Conservation (phyloP, 1,140 invertebrate species). For the Metaphire vulgaris region DNA sequence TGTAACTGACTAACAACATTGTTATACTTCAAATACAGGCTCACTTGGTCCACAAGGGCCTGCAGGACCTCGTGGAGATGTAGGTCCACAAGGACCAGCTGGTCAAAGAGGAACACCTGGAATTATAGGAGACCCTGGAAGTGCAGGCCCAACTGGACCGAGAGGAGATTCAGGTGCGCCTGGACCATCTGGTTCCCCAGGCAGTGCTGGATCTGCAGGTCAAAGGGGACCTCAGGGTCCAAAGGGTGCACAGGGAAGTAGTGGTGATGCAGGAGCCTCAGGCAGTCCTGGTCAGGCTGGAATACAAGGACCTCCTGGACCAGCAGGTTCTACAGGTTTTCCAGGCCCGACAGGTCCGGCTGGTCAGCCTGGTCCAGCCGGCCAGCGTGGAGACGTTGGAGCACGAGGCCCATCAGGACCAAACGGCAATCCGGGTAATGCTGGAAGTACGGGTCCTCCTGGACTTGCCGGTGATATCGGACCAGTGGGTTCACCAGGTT, state of each 20-base stretch:
- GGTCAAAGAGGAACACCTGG: constrained; percentile 10
- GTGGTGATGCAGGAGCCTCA: constrained; percentile 9
- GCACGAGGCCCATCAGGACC: neutral
- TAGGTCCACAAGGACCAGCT: neutral
- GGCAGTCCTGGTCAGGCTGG: constrained; percentile 16
- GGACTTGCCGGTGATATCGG: neutral
- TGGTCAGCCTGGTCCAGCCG: neutral
- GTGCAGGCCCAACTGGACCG: constrained; percentile 14
- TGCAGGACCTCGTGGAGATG: constrained; percentile 5
- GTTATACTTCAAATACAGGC: neutral
- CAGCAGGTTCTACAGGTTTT: neutral
- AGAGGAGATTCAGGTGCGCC: constrained; percentile 1
- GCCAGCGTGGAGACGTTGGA: neutral
- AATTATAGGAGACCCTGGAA: neutral
- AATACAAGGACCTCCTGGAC: constrained; percentile 11
- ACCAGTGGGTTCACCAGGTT: neutral
- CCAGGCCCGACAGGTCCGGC: neutral
- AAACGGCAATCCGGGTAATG: neutral
- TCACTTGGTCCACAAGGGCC: neutral
- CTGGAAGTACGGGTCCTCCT: neutral
- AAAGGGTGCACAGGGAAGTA: constrained; percentile 4
- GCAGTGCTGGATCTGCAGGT: neutral
- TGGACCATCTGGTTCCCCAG: constrained; percentile 19
- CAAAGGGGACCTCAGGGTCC: constrained; percentile 1
- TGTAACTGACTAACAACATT: too few species aligned